Evolutionary conservation across 1,140 invertebrate species (phyloP).

Genomic region (Drosophila suzukii): DNA sequence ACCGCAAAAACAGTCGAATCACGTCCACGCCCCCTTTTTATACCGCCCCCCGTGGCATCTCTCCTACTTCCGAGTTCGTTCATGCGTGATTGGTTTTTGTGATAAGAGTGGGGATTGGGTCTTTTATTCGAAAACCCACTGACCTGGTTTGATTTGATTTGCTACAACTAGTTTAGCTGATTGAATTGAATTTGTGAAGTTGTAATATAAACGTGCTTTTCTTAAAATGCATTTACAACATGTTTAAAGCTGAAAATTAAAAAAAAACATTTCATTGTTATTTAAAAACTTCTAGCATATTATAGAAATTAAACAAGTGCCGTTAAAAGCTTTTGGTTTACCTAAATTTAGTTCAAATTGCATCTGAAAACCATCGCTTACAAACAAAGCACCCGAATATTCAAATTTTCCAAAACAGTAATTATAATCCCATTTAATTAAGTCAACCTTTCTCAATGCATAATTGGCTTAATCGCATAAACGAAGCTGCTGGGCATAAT

Average conservation of each 20-base stretch:
- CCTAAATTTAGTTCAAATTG: background rate
- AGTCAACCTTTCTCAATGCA: constrained; percentile 31
- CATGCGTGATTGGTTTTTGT: constrained; percentile 45
- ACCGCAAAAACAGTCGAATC: constrained; percentile 47
- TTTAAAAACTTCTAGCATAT: too few relatives aligned
- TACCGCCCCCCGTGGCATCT: background rate
- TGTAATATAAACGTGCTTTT: constrained; percentile 3
- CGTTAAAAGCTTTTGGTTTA: too few relatives aligned
- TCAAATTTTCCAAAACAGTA: constrained; percentile 7
- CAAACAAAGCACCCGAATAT: background rate
- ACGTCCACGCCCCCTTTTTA: constrained; percentile 16
- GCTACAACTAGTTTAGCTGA: constrained; percentile 7
- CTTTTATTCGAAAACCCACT: constrained; percentile 29
- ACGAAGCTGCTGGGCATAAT: constrained; percentile 49
- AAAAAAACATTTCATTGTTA: background rate
- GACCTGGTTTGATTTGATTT: constrained; percentile 35
- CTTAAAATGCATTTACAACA: background rate
- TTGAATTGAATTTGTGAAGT: constrained; percentile 4
- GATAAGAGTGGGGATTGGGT: constrained; percentile 22
- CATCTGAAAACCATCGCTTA: background rate
- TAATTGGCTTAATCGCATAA: constrained; percentile 55
- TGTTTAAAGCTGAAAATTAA: background rate
- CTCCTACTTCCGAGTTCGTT: constrained; percentile 28
- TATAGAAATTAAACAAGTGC: too few relatives aligned
- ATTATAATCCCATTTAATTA: constrained; percentile 41